Evolutionary conservation across 1,140 invertebrate species (phyloP).

Genomic region (Heliconius eleuchia): DNA sequence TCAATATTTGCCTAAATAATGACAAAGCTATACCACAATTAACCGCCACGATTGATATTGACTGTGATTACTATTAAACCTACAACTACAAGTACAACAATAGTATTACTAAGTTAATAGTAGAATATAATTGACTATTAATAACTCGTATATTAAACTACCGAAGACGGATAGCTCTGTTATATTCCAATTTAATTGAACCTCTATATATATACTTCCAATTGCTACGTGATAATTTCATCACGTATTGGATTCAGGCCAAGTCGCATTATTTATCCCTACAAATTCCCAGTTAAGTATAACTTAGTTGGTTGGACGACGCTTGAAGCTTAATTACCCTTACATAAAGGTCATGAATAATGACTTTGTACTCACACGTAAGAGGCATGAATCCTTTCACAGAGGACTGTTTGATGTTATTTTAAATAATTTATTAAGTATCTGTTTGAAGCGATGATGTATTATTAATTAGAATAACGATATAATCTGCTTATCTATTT

Average conservation of each 20-base stretch:
- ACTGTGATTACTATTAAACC: neutral
- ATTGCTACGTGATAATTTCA: slow-evolving; percentile 8
- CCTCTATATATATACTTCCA: slow-evolving; percentile 8
- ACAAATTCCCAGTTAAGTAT: slow-evolving; percentile 20
- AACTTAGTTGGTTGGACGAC: slow-evolving; percentile 6
- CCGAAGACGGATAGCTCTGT: neutral
- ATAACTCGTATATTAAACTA: neutral
- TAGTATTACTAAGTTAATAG: neutral
- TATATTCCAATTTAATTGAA: neutral
- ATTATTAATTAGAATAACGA: neutral
- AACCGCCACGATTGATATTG: neutral
- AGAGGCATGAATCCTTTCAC: slow-evolving; percentile 5
- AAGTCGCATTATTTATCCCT: slow-evolving; percentile 13
- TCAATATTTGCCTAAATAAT: neutral
- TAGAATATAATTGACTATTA: neutral
- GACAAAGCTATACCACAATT: neutral
- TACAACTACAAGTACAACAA: neutral
- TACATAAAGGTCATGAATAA: slow-evolving; percentile 6
- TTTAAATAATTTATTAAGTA: slow-evolving; percentile 6
- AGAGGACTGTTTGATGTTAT: slow-evolving; percentile 5
- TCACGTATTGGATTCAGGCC: slow-evolving; percentile 13
- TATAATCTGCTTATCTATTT: neutral
- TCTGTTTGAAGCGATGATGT: neutral
- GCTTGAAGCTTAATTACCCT: slow-evolving; percentile 11
- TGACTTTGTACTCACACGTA: slow-evolving; percentile 10